Evolutionary conservation across 2,888 invertebrate genomes (phyloP), one percentile per base, ranked within the genome.

Genomic region (Orthosia cruda): DNA sequence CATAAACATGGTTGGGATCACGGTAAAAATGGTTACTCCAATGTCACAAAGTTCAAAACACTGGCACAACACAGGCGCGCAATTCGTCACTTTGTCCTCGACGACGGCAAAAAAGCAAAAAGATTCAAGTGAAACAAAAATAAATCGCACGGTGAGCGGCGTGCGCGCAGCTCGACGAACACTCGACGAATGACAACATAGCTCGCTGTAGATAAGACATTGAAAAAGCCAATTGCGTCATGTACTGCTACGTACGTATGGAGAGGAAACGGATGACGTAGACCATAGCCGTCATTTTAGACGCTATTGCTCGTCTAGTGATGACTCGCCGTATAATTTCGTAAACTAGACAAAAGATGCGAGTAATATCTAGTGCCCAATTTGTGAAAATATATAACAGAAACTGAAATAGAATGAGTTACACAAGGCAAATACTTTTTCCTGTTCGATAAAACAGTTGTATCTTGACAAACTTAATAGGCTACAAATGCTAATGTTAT

Each of bases 141-240:
- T 93, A 94, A 91, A 92, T 87, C 86, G 87, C 88, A 83, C 87
- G 86, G 89, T 86, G 91, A 91, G 90, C 90, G 89, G 92, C 93
- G 96, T 94, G 95, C 92, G 95, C 96, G 95, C 96, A 95, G 90
- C 94, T 91, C 94, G 90, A 88, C 93, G 94, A 88, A 90, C 95
- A 93, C 95, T 94, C 94, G 93, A 87, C 94, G 96, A 96, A 94
- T 96, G 96, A 96, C 96, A 95, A 95, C 95, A 95, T 93, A 94
- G 94, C 93, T 94, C 94, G 91, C 92, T 92, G 94, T 94, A 96
- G 96, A 96, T 96, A 96, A 96, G 96, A 96, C 96, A 96, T 96
- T 96, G 96, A 96, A 96, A 96, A 96, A 95, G 95, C 95, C 95
- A 96, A 96, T 96, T 96, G 96, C 96, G 96, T 96, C 96, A 96